These are phyloP conservation scores for Charaxes varanes DNA, from an alignment of 1,140 invertebrate genomes.

Conservation along the genomic window DNA sequence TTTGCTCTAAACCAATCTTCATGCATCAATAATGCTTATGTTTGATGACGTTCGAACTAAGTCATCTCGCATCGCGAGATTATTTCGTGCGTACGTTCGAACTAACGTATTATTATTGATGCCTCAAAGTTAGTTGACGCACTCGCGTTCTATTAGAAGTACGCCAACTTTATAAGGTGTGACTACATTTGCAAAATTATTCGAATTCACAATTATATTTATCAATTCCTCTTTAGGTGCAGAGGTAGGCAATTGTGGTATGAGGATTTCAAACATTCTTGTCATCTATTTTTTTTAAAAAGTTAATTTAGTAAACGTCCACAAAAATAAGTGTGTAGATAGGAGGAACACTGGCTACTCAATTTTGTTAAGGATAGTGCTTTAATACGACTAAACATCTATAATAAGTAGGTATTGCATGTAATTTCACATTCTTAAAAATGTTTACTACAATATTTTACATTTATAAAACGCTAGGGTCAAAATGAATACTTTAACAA, in stretches of 20 bases:
- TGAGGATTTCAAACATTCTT: slow-evolving; percentile 1
- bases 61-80: too few relatives aligned
- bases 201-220: neutral
- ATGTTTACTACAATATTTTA: slow-evolving; percentile 1
- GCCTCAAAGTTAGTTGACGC: too few relatives aligned
- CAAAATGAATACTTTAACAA: too few relatives aligned
- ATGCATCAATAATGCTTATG: too few relatives aligned
- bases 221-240: slow-evolving; percentile 12
- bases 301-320: slow-evolving; percentile 4
- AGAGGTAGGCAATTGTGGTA: slow-evolving; percentile 15
- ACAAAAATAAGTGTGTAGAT: slow-evolving; percentile 19
- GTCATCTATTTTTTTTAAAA: slow-evolving; percentile 7
- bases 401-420: slow-evolving; percentile 7
- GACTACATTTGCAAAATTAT: neutral
- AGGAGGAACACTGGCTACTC: slow-evolving; percentile 14
- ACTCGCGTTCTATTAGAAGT: neutral
- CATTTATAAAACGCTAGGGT: too few relatives aligned
- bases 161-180: neutral
- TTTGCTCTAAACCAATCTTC: too few relatives aligned
- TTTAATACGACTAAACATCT: neutral
- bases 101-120: too few relatives aligned
- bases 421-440: neutral
- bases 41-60: too few relatives aligned
- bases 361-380: slow-evolving; percentile 17
- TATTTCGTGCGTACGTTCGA: too few relatives aligned